phyloP scores from a whole-genome alignment of 2,888 invertebrate genomes.

The Encarsia formosa region DNA sequence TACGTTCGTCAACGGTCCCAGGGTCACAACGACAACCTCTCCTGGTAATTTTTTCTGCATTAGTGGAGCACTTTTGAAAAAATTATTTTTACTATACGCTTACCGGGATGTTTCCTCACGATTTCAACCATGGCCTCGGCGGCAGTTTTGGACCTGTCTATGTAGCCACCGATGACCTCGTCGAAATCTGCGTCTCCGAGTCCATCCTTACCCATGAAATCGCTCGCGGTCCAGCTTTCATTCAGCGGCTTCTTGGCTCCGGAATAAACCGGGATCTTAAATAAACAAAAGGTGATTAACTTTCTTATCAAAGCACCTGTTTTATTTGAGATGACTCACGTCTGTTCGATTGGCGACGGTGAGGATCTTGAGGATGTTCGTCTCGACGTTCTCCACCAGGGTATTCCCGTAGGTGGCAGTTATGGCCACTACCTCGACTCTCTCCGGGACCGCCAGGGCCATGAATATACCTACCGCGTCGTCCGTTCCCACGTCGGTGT shows the following conservation, averaged over 20 bases:
- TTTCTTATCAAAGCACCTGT: no score
- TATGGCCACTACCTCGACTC: conserved; percentile 54
- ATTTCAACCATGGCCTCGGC: conserved; percentile 49
- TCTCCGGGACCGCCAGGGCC: conserved; percentile 35
- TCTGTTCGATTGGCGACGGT: conserved; percentile 44
- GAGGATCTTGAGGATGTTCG: conserved; percentile 54
- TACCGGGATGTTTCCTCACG: conserved; percentile 43
- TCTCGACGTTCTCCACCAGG: conserved; percentile 50
- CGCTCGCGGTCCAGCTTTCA: conserved; percentile 30
- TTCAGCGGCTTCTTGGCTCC: conserved; percentile 48
- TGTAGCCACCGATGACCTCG: conserved; percentile 38
- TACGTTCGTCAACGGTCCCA: conserved; percentile 59
- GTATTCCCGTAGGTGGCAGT: conserved; percentile 58
- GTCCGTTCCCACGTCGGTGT: conserved; percentile 54
- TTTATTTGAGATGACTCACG: conserved; percentile 42
- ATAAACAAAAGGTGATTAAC: no score
- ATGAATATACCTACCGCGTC: conserved; percentile 53
- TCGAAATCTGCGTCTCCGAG: conserved; percentile 53
- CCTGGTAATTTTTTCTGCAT: no score
- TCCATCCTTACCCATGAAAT: conserved; percentile 53
- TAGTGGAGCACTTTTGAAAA: no score
- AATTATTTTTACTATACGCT: background rate
- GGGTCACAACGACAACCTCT: conserved; percentile 43
- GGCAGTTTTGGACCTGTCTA: conserved; percentile 49
- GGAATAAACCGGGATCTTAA: conserved; percentile 53